Evolutionary conservation across 2,888 invertebrate genomes (phyloP), one percentile per base, ranked within the genome.

Genomic region (Octonoba sinensis): DNA sequence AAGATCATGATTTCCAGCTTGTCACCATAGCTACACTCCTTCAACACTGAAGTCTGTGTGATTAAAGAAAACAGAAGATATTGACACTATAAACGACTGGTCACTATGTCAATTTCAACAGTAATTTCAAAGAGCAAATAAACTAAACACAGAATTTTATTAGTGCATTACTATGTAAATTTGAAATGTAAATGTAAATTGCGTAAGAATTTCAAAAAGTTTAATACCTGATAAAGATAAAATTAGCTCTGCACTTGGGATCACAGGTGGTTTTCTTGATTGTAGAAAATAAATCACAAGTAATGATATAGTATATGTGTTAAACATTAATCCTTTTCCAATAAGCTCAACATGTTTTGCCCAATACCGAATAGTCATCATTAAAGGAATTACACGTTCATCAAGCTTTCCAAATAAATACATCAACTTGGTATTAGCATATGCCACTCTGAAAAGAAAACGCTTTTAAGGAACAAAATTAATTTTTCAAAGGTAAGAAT

Each of bases 301-400:
- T 20, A 79, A 47, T 20, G 77, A 64, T 20, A 84, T 69, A 11
- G 84, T 74, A 15, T 84, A 84, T 16, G 75, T 73, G 44, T 74
- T 73, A 27, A 84, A 75, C 51, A 56, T 24, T 16, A 66, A 22
- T 4, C 84, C 77, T 27, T 72, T 74, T 47, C 82, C 82, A 60
- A 82, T 76, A 13, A 84, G 2, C 47, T 77, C 77, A 18, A 47
- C 22, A 60, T 76, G 67, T 70, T 84, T 84, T 1, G 74, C 82
- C 84, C 84, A 84, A 18, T 84, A 84, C 6, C 81, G 82, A 16
- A 84, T 1, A 15, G 84, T 78, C 69, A 84, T 73, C 18, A 82
- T 60, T 11, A 84, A 20, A 13, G 82, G 77, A 20, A n/a, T 54
- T 22, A 84, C 77, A 44, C 84, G 72, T 13, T 75, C 46, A 56